phyloP scores from a whole-genome alignment of 2,888 invertebrate genomes.

The Lepidocyrtoides sp. region DNA sequence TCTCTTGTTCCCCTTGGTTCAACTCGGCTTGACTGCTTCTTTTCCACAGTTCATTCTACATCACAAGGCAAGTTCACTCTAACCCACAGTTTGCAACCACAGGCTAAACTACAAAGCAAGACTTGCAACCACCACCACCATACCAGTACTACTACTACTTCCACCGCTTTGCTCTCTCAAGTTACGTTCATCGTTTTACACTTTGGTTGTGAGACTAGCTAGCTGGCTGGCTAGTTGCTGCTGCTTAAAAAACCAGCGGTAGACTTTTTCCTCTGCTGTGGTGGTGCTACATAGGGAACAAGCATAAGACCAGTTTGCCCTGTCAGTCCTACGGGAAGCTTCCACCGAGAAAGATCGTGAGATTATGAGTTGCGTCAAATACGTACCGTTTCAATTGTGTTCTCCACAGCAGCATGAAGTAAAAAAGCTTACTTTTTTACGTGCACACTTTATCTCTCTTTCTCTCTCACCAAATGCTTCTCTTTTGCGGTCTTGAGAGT shows the following conservation, averaged over 20 bases:
- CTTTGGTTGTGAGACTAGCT: neutral
- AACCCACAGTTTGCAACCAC: conserved; percentile 65
- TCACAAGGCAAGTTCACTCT: conserved; percentile 22
- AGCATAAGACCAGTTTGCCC: conserved; percentile 42
- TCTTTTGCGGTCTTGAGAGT: conserved; percentile 35
- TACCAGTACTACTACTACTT: neutral
- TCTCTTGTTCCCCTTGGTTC: conserved; percentile 41
- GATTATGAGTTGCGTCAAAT: conserved; percentile 64
- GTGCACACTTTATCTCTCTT: conserved; percentile 1
- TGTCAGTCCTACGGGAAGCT: conserved; percentile 82
- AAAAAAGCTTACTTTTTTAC: neutral
- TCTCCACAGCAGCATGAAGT: conserved; percentile 8
- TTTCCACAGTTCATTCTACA: conserved; percentile 73
- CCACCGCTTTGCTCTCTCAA: neutral
- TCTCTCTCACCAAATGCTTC: neutral
- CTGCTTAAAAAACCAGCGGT: too few relatives aligned
- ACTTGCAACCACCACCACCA: conserved; percentile 39
- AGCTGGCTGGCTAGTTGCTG: too few relatives aligned
- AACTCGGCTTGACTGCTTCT: conserved; percentile 49
- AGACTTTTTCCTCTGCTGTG: neutral
- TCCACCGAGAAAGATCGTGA: conserved; percentile 79
- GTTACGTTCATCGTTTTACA: conserved; percentile 16
- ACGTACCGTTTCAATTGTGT: neutral
- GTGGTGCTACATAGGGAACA: conserved; percentile 53
- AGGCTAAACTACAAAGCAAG: conserved; percentile 44